Percentiles rank a stretch among this genome's conserved stretches.
Evolutionary conservation across 2,888 invertebrate species (phyloP).

Genomic region (Hirtodrosophila trivittata): DNA sequence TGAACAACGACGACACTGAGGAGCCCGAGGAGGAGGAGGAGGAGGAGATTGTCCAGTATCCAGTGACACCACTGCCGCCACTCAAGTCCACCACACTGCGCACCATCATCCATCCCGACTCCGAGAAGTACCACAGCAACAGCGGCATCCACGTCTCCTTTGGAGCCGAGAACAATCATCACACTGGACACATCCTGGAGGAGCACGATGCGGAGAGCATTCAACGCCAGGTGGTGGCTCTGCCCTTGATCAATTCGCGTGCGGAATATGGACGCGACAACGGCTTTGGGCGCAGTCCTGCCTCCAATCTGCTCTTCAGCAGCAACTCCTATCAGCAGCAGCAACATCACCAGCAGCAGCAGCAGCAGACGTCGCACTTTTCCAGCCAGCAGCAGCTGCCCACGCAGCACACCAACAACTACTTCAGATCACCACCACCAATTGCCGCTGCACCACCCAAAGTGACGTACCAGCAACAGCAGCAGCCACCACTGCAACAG

Average conservation of each 20-base stretch:
- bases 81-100: slow-evolving; percentile 90
- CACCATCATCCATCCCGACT: slow-evolving; percentile 93
- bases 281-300: slow-evolving; percentile 57
- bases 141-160: slow-evolving; percentile 93
- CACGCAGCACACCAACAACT: slow-evolving; percentile 56
- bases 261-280: slow-evolving; percentile 71
- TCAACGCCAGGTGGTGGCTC: slow-evolving; percentile 87
- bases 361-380: slow-evolving; percentile 45
- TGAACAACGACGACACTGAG: slow-evolving; percentile 88
- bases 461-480: slow-evolving; percentile 19
- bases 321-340: slow-evolving; percentile 24
- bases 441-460: slow-evolving; percentile 38
- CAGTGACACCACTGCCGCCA: slow-evolving; percentile 85
- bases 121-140: slow-evolving; percentile 91
- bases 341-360: slow-evolving; percentile 28
- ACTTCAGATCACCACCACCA: slow-evolving; percentile 53
- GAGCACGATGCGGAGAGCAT: slow-evolving; percentile 87
- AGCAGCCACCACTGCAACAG: slow-evolving; percentile 38
- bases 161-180: slow-evolving; percentile 86
- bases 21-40: slow-evolving; percentile 85
- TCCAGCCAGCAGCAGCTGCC: slow-evolving; percentile 68
- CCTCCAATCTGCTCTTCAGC: slow-evolving; percentile 56
- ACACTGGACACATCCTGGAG: slow-evolving; percentile 84
- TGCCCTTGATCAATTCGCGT: slow-evolving; percentile 78
- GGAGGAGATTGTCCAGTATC: slow-evolving; percentile 82